A percentile compares a stretch with the other conserved stretches of the same genome.
phyloP scores from a whole-genome alignment of 2,888 invertebrate species.

The Dasypolia templi region DNA sequence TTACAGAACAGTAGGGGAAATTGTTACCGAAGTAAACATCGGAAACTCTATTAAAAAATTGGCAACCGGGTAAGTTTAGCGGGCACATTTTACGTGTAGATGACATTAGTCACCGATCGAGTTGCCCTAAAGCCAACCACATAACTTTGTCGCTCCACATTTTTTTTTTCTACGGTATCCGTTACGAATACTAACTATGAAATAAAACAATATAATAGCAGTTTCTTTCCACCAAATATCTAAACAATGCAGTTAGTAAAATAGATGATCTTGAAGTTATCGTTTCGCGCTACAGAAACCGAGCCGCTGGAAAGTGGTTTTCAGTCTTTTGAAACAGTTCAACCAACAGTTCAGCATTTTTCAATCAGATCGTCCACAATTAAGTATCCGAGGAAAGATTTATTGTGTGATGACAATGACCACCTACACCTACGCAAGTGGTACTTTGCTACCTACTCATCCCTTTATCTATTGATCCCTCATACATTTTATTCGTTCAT shows the following conservation, averaged over 20 bases:
- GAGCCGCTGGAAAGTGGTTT: neutral
- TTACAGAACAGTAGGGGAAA: slow-evolving; percentile 63
- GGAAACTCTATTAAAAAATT: slow-evolving; percentile 66
- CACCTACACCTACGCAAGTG: slow-evolving; percentile 59
- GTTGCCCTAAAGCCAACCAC: slow-evolving; percentile 30
- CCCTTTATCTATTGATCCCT: slow-evolving; percentile 79
- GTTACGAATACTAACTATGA: neutral
- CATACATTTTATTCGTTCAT: slow-evolving; percentile 84
- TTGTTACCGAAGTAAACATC: slow-evolving; percentile 65
- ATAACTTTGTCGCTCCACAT: slow-evolving; percentile 14
- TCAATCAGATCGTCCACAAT: slow-evolving; percentile 18
- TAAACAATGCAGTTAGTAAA: neutral
- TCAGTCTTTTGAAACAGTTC: neutral
- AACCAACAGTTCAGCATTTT: neutral
- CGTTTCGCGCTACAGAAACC: neutral
- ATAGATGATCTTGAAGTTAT: neutral
- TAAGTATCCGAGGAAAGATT: slow-evolving; percentile 32
- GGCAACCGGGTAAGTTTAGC: slow-evolving; percentile 61
- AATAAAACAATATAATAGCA: neutral
- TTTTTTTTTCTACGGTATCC: neutral
- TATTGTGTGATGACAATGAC: slow-evolving; percentile 43
- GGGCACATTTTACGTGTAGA: slow-evolving; percentile 50
- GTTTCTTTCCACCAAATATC: neutral
- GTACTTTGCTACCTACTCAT: slow-evolving; percentile 74
- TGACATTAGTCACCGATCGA: slow-evolving; percentile 62